Conservation (phyloP, 2,797 vertebrate species). For the Cichlasoma orientale region DNA sequence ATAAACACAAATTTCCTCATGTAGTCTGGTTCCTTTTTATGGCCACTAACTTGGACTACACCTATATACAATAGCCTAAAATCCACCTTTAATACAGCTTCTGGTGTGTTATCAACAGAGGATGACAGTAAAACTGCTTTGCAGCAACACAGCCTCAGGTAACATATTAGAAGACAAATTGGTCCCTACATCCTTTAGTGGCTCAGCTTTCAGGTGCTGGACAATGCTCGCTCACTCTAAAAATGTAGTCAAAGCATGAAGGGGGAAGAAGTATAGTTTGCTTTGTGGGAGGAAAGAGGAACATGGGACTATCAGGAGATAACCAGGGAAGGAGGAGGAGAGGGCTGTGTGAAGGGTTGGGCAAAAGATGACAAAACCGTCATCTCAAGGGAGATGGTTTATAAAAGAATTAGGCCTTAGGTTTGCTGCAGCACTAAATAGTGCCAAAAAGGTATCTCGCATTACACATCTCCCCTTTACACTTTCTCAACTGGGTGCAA, state of each 20-base stretch:
- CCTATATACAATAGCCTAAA: not conserved
- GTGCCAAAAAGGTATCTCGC: not conserved
- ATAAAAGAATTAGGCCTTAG: conserved; percentile 16
- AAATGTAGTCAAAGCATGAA: conserved; percentile 23
- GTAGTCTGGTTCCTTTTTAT: not conserved
- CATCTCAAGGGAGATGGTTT: conserved; percentile 27
- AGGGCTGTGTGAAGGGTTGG: not conserved
- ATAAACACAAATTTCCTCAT: not conserved
- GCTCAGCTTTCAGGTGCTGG: not conserved
- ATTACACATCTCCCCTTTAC: not conserved
- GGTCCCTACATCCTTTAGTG: conserved; percentile 6
- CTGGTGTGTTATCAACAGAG: not conserved
- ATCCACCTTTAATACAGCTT: not conserved
- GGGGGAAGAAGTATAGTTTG: conserved; percentile 20
- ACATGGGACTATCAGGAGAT: conserved; percentile 24
- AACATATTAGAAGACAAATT: conserved; percentile 48
- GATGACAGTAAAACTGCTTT: conserved; percentile 31
- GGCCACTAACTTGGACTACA: not conserved
- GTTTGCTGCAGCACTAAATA: not conserved
- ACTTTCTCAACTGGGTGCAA: not conserved
- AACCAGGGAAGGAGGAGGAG: conserved; percentile 7
- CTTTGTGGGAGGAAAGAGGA: conserved; percentile 25
- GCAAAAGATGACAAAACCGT: conserved; percentile 26
- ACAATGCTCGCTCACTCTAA: conserved; percentile 1
- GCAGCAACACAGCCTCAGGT: conserved; percentile 35